phyloP scores from a whole-genome alignment of 2,797 vertebrate genomes.

The Epinephelus coioides region DNA sequence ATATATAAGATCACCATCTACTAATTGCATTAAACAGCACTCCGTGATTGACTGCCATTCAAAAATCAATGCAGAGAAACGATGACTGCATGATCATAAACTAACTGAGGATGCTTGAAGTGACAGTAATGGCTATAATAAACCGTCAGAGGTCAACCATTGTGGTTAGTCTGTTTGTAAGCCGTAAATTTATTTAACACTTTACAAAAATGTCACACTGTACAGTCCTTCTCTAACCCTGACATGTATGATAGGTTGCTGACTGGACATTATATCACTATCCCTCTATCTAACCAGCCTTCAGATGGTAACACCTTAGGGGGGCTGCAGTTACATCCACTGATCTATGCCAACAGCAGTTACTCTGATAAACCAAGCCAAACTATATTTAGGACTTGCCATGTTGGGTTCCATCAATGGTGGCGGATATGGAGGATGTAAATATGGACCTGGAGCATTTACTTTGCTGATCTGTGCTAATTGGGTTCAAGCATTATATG shows the following conservation, averaged over 20 bases:
- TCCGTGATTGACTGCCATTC: conserved; percentile 22
- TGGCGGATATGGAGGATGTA: neutral
- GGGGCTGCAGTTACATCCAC: conserved; percentile 57
- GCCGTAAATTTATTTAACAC: neutral
- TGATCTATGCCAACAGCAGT: conserved; percentile 62
- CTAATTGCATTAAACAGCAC: conserved; percentile 22
- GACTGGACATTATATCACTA: conserved; percentile 7
- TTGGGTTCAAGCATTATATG: conserved; percentile 7
- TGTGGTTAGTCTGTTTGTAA: neutral
- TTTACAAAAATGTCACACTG: neutral
- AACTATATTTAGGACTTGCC: conserved; percentile 64
- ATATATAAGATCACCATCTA: conserved; percentile 4
- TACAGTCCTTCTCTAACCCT: too few relatives aligned
- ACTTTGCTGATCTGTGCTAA: conserved; percentile 40
- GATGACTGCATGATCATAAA: conserved; percentile 8
- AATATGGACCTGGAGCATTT: conserved; percentile 8
- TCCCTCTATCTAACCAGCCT: conserved; percentile 31
- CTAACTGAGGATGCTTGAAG: neutral
- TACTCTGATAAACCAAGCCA: conserved; percentile 52
- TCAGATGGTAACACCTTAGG: conserved; percentile 75
- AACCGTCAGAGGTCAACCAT: neutral
- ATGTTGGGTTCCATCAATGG: conserved; percentile 33
- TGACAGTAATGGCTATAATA: neutral
- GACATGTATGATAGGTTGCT: neutral
- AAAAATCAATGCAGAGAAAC: conserved; percentile 39